These are phyloP conservation scores for Eupithecia pulchellata DNA, from an alignment of 2,888 invertebrate species.

Conservation along the genomic window DNA sequence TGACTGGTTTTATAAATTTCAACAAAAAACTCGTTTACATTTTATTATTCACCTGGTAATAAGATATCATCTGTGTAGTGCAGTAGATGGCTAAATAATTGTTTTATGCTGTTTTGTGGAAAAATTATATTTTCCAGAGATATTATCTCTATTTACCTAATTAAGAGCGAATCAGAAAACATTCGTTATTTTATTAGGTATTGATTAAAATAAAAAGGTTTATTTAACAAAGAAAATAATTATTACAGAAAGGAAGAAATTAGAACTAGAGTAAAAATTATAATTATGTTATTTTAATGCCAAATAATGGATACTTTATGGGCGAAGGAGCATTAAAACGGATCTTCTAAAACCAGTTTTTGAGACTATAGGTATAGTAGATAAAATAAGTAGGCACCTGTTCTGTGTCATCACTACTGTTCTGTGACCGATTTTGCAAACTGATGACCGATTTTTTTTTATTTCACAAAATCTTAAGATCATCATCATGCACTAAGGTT, in stretches of 20 bases:
- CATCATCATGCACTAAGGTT: neutral
- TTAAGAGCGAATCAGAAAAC: neutral
- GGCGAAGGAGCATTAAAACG: neutral
- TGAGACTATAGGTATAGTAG: neutral
- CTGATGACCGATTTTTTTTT: neutral
- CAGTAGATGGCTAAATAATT: neutral
- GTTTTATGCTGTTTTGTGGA: neutral
- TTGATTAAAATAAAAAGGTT: no score
- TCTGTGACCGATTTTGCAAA: neutral
- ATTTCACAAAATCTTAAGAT: neutral
- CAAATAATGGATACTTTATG: neutral
- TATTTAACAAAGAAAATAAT: no score
- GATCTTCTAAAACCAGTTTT: neutral
- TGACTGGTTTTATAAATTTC: neutral
- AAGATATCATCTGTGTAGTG: neutral
- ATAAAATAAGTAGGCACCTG: neutral
- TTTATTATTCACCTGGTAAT: neutral
- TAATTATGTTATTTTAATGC: neutral
- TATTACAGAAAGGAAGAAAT: neutral
- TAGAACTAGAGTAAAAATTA: neutral
- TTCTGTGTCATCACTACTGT: no score
- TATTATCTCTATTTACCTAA: neutral
- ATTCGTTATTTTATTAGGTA: neutral
- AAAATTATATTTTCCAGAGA: no score
- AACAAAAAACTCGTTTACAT: constrained; percentile 1